Percentiles rank a stretch among this genome's conserved stretches.
These are phyloP conservation scores for Coranthus polyacanthus DNA, from an alignment of 2,797 vertebrate genomes.

Conservation along the genomic window DNA sequence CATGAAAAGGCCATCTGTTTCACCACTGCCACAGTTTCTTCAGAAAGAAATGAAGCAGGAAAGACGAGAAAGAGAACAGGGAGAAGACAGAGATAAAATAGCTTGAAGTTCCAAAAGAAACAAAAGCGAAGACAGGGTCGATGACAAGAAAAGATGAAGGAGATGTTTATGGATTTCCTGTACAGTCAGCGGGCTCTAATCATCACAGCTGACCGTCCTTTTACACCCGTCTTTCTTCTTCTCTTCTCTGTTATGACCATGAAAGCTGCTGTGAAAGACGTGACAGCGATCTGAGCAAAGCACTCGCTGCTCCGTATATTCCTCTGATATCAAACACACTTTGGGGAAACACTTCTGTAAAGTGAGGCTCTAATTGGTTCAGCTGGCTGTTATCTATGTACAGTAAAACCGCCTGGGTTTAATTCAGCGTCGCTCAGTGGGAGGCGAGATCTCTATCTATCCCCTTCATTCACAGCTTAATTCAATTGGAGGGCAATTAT, in stretches of 20 bases:
- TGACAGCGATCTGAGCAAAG: conserved; percentile 40
- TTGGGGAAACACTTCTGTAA: conserved; percentile 39
- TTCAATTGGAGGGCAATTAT: conserved; percentile 83
- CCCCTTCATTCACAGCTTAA: conserved; percentile 79
- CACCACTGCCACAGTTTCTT: conserved; percentile 1
- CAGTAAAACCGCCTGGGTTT: conserved; percentile 58
- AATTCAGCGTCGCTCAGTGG: conserved; percentile 52
- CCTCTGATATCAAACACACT: conserved; percentile 54
- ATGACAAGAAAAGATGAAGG: conserved; percentile 13
- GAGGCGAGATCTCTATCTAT: conserved; percentile 72
- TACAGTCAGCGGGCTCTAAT: conserved; percentile 14
- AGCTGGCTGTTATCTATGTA: conserved; percentile 66
- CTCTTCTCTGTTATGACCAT: conserved; percentile 17
- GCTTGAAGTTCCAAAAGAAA: background rate
- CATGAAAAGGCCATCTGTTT: conserved; percentile 13
- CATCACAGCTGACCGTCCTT: conserved; percentile 22
- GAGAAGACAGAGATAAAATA: background rate
- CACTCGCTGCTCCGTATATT: conserved; percentile 32
- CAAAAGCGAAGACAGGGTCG: conserved; percentile 13
- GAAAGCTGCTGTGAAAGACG: conserved; percentile 38
- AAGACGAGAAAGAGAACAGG: background rate
- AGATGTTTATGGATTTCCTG: conserved; percentile 43
- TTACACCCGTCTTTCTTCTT: conserved; percentile 1
- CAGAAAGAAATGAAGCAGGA: background rate
- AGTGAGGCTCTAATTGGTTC: conserved; percentile 56